Percentiles rank a stretch among this genome's conserved stretches.
Conservation (phyloP, 2,797 vertebrate genomes). For the Propithecus perrieri region DNA sequence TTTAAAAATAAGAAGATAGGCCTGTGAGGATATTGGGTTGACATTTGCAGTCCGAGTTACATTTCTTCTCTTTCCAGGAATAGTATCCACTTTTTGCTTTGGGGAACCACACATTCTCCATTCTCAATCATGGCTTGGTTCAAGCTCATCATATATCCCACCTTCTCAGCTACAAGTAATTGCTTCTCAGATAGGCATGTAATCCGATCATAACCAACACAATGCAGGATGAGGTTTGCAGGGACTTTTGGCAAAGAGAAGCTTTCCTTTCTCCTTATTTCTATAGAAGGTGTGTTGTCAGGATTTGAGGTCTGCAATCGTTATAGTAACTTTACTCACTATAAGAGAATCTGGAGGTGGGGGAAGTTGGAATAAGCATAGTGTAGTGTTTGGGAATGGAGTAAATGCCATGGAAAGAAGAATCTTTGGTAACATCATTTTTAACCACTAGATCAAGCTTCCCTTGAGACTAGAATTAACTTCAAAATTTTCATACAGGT, state of each 20-base stretch:
- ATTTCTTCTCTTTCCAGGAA: not conserved
- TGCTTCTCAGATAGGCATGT: not conserved
- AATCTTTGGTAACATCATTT: not conserved
- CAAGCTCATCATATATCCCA: not conserved
- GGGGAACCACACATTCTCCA: not conserved
- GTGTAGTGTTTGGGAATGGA: not conserved
- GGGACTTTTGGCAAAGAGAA: not conserved
- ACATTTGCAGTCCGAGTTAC: not conserved
- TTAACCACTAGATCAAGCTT: not conserved
- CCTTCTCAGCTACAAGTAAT: not conserved
- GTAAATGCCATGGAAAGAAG: not conserved
- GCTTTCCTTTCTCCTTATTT: not conserved
- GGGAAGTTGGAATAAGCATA: not conserved
- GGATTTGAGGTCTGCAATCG: not conserved
- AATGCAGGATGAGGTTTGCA: not conserved
- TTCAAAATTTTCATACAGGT: not conserved
- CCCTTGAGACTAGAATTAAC: not conserved
- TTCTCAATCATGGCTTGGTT: not conserved
- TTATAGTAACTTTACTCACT: not conserved
- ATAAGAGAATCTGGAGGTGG: not conserved
- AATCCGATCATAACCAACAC: not conserved
- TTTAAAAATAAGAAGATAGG: not conserved
- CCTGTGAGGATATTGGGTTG: not conserved
- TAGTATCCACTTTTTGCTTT: not conserved
- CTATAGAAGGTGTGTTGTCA: not conserved